Evolutionary conservation across 2,113 vertebrate genomes (phyloP), one percentile per base, ranked within the genome.

Genomic region (Geococcyx californianus): DNA sequence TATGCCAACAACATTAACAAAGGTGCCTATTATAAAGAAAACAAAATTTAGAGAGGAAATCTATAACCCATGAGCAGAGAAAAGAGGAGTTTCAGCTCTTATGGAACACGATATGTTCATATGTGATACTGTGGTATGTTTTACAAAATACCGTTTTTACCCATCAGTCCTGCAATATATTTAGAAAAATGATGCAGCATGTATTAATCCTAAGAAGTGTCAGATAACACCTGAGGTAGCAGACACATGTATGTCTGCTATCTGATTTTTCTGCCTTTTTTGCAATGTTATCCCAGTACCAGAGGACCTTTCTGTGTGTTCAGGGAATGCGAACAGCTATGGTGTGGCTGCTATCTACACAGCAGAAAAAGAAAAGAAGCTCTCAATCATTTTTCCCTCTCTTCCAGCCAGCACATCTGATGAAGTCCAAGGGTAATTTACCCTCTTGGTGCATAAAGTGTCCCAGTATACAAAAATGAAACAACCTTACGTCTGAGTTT

Each of bases 391-490:
- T 81, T 91, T 79, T 86, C 34, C 6, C 6, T 11, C 26, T 79
- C 31, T 29, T 91, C 19, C 68, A 72, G 60, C 44, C 33, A 85
- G 54, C 45, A 79, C 45, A 73, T 96, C 93, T 95, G 87, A 49
- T 38, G 89, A 84, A 67, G 69, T 80, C 63, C 68, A n/a, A 66
- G 66, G 75, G 40, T 77, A 82, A 83, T 95, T 97, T 96, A 87
- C 60, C 84, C 47, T 91, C 52, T 84, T 94, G 83, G 62, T 95
- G 81, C 87, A 93, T 95, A 95, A 96, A 96, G 95, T 91, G 56
- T 91, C 84, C 78, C 68, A n/a, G 40, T 77, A 55, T 68, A 89
- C 80, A 66, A 80, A 91, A 95, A 76, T 78, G 45, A 89, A 97
- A 87, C 24, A 51, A 18, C 40, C 28, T 77, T 70, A 68, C 11